Percentiles rank a stretch among this genome's conserved stretches.
phyloP scores from a whole-genome alignment of 2,113 vertebrate genomes.

The Xyrauchen texanus region DNA sequence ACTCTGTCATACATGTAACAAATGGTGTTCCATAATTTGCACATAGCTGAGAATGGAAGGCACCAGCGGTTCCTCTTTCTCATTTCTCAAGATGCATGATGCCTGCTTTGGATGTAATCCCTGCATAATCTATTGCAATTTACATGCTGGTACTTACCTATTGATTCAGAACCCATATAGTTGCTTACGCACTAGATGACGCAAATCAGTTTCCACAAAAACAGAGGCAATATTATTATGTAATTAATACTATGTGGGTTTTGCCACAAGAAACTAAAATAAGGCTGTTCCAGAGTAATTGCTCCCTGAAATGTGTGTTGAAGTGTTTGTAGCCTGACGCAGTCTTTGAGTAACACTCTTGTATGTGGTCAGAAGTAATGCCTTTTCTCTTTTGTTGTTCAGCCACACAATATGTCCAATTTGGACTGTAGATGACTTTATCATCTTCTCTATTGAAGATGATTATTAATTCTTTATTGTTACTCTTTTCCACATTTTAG shows the following conservation, averaged over 20 bases:
- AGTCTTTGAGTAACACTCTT: not conserved
- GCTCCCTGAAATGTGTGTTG: not conserved
- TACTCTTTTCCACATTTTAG: too few relatives aligned
- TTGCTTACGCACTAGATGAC: not conserved
- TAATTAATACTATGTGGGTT: constrained; percentile 2
- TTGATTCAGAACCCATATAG: not conserved
- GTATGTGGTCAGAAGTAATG: not conserved
- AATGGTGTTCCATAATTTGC: not conserved
- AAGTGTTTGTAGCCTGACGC: not conserved
- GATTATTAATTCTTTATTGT: too few relatives aligned
- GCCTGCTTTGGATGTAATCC: not conserved
- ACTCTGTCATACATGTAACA: constrained; percentile 5
- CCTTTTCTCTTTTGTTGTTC: not conserved
- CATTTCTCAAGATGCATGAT: not conserved
- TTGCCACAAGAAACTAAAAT: not conserved
- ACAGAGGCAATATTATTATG: not conserved
- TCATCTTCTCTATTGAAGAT: too few relatives aligned
- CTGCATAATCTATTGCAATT: not conserved
- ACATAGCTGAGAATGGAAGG: not conserved
- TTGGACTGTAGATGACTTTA: too few relatives aligned
- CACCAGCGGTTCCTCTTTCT: too few relatives aligned
- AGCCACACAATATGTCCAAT: too few relatives aligned
- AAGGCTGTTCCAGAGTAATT: not conserved
- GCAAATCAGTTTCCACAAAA: not conserved
- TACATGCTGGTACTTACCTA: not conserved